phyloP scores from a whole-genome alignment of 2,113 vertebrate species.

The Eclectus roratus region DNA sequence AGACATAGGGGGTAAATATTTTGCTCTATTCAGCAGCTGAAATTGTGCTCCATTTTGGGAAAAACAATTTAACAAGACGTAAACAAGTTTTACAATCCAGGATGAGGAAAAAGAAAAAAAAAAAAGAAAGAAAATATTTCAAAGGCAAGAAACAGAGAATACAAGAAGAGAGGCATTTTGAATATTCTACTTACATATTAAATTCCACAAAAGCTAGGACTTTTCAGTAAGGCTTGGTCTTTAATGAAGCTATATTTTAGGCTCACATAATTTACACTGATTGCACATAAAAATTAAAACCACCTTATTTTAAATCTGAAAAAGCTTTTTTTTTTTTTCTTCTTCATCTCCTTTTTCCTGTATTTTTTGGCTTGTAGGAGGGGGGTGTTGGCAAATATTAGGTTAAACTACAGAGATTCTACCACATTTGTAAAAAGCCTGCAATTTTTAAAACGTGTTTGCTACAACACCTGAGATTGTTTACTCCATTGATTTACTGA shows the following conservation, averaged over 20 bases:
- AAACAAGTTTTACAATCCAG: background rate
- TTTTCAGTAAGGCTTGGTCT: background rate
- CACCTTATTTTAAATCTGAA: background rate
- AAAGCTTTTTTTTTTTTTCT: background rate
- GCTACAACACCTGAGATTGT: background rate
- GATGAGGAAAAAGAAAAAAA: background rate
- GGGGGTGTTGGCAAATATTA: background rate
- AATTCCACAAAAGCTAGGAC: background rate
- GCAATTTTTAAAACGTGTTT: background rate
- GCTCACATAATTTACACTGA: accelerated
- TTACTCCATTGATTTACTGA: background rate
- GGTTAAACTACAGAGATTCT: background rate
- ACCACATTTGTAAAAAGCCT: background rate
- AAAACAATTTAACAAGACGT: background rate
- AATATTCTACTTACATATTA: background rate
- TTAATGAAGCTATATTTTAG: background rate
- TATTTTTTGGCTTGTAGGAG: too few relatives aligned
- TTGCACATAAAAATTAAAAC: background rate
- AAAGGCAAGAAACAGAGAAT: background rate
- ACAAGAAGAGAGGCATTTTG: background rate
- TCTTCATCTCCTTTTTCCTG: background rate
- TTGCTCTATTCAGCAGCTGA: background rate
- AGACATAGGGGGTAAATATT: background rate
- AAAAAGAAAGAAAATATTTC: background rate
- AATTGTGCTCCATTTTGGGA: background rate